Base-by-base conservation (phyloP, 2,888 invertebrate species). In the Drosophila paracracens region DNA sequence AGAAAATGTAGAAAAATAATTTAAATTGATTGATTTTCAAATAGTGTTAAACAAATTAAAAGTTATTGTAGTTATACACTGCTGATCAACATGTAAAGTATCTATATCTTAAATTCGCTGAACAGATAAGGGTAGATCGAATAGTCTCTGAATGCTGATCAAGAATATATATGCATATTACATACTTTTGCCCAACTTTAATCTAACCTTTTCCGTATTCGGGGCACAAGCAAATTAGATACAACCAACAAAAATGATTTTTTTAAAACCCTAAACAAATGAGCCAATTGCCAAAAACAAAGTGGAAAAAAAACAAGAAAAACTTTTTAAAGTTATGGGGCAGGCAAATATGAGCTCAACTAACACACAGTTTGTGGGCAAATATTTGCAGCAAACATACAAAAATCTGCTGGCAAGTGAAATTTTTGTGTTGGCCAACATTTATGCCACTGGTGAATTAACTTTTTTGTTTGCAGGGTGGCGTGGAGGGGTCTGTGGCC, bases 381-480 rank as follows among this genome's bases (percentile, higher is more conserved):
- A 77, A 81, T 67, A 80, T 75, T 80, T 76, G 52, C 35, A 29
- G 57, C 59, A 64, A 60, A 66, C 46, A 59, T 46, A 59, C 59
- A 38, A 46, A 70, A 76, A 76, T 63, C 36, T 50, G 56, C 46
- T 43, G 40, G 48, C 40, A 65, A 66, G 40, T 33, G 25, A 70
- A 43, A 53, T 36, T 54, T 51, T 18, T 53, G 48, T 66, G 74
- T 64, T 63, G 58, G 57, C 57, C 70, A 71, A 57, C 68, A 50
- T 64, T 69, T 57, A 69, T 70, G 76, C 56, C 70, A 65, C 81
- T 70, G 33, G 70, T 54, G 46, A 76, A 66, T 81, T 61, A 67
- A 61, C 63, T 76, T 40, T 68, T 61, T 61, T 50, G 8, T 18
- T 40, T 48, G 48, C 51, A 16, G 46, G 25, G 2, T 51, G 21